Evolutionary conservation across 2,113 vertebrate genomes (phyloP).

Genomic region (Heterocephalus glaber): DNA sequence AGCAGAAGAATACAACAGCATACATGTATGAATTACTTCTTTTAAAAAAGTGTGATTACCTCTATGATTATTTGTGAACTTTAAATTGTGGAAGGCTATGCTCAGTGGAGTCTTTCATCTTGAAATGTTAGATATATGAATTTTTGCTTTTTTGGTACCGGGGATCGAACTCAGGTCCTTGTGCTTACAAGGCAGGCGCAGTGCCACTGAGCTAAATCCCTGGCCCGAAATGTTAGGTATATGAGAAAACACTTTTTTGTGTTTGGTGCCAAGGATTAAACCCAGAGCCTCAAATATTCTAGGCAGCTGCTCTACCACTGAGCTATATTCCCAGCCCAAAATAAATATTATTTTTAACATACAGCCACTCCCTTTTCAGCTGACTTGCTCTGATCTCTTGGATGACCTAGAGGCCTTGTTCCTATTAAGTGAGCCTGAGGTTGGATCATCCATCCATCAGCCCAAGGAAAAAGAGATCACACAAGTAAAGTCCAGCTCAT

Average conservation of each 20-base stretch:
- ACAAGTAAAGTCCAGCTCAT: constrained; percentile 12
- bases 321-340: background rate
- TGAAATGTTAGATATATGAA: constrained; percentile 44
- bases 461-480: constrained; percentile 35
- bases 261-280: background rate
- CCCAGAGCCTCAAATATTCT: background rate
- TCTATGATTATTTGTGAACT: constrained; percentile 28
- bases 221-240: constrained; percentile 44
- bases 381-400: constrained; percentile 9
- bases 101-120: constrained; percentile 20
- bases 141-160: too few relatives aligned
- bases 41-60: constrained; percentile 16
- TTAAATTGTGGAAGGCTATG: constrained; percentile 28
- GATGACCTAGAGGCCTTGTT: constrained; percentile 31
- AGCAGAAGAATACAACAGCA: background rate
- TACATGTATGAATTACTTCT: constrained; percentile 4
- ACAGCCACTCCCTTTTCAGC: background rate
- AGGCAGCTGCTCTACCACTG: background rate
- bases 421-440: background rate
- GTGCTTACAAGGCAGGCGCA: too few relatives aligned
- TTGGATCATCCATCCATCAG: background rate
- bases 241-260: constrained; percentile 26
- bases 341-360: constrained; percentile 36
- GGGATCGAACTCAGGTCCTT: too few relatives aligned
- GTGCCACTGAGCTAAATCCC: too few relatives aligned